phyloP scores from a whole-genome alignment of 2,113 vertebrate species.

The Apteryx owenii region DNA sequence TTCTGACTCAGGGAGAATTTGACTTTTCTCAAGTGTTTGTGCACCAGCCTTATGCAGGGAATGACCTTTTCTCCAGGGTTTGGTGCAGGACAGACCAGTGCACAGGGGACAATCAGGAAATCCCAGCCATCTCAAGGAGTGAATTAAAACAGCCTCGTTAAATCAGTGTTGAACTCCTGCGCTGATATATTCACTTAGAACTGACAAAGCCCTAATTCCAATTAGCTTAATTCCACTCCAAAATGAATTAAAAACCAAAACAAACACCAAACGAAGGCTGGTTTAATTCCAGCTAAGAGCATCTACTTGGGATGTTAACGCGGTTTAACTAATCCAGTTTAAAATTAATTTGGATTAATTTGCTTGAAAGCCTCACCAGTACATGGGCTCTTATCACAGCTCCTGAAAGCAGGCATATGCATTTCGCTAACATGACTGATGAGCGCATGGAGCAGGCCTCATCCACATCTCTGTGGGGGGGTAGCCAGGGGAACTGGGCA shows the following conservation, averaged over 20 bases:
- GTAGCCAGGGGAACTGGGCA: neutral
- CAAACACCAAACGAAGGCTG: neutral
- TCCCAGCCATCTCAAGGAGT: neutral
- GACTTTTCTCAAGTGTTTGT: neutral
- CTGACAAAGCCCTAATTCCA: neutral
- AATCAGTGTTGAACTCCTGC: neutral
- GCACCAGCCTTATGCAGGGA: neutral
- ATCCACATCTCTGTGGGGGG: fast-evolving
- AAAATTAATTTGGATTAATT: constrained; percentile 23
- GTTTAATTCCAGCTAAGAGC: constrained; percentile 14
- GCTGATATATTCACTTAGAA: neutral
- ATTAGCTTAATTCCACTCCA: neutral
- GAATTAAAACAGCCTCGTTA: neutral
- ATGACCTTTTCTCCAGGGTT: neutral
- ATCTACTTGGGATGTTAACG: neutral
- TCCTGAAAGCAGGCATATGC: neutral
- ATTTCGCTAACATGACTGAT: neutral
- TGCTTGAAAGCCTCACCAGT: neutral
- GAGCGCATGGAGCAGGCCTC: neutral
- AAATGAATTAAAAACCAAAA: neutral
- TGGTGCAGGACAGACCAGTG: neutral
- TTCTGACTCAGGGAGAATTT: neutral
- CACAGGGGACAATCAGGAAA: neutral
- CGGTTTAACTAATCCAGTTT: neutral
- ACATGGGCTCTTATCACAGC: neutral